These are phyloP conservation scores for Monarcha castaneiventris DNA, from an alignment of 2,113 vertebrate species.

Conservation along the genomic window DNA sequence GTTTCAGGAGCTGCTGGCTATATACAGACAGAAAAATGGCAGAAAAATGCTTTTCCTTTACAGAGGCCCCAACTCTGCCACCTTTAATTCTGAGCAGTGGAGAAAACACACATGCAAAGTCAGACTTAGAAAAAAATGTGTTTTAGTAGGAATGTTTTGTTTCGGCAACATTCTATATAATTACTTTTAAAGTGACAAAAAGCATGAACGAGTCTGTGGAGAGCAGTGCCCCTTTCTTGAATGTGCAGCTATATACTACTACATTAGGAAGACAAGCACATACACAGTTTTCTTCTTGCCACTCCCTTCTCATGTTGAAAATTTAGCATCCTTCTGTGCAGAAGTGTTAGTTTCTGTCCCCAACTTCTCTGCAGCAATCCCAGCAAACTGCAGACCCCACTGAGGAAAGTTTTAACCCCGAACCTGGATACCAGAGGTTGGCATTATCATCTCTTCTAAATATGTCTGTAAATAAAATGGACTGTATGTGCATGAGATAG, in stretches of 20 bases:
- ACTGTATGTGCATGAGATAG: background rate
- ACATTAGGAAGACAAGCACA: background rate
- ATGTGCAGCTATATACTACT: background rate
- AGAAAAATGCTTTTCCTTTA: background rate
- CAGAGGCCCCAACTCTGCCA: background rate
- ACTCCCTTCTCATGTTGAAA: background rate
- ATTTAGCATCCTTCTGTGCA: background rate
- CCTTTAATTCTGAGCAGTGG: background rate
- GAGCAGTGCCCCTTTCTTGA: fast-evolving
- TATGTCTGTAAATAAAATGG: background rate
- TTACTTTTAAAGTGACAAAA: background rate
- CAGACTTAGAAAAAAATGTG: background rate
- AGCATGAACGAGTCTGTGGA: background rate
- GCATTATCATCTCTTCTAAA: background rate
- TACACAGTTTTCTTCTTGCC: background rate
- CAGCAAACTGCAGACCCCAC: background rate
- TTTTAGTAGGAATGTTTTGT: background rate
- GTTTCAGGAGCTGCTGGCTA: background rate
- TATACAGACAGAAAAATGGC: background rate
- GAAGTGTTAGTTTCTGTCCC: background rate
- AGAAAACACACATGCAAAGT: background rate
- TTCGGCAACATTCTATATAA: background rate
- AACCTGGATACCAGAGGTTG: background rate
- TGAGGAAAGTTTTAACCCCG: background rate
- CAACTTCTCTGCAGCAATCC: background rate